Percentiles rank a stretch among this genome's conserved stretches.
These are phyloP conservation scores for Lycorma delicatula DNA, from an alignment of 1,140 invertebrate genomes.

Conservation along the genomic window DNA sequence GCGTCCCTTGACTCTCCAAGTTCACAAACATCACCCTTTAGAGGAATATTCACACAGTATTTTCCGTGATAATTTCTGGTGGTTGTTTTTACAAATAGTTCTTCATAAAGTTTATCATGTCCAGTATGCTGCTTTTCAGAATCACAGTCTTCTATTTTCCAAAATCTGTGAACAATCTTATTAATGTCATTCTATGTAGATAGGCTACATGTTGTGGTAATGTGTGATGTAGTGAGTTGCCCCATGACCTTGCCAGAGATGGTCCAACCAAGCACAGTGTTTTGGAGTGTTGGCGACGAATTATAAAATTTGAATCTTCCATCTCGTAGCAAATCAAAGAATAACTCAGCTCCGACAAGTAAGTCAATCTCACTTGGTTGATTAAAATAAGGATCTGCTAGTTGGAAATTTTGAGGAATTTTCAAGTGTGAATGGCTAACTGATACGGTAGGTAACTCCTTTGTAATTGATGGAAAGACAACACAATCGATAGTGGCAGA, in stretches of 20 bases:
- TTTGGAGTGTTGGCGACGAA: neutral
- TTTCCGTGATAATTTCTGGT: neutral
- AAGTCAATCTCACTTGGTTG: constrained; percentile 20
- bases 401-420: constrained; percentile 14
- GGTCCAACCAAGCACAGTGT: neutral
- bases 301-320: neutral
- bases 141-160: neutral
- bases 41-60: constrained; percentile 16
- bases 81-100: neutral
- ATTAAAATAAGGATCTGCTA: constrained; percentile 18
- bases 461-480: constrained; percentile 17
- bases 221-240: neutral
- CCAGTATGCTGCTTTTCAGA: neutral
- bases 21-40: neutral
- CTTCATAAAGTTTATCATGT: neutral
- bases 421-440: constrained; percentile 7
- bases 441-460: constrained; percentile 15
- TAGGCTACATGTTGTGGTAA: neutral
- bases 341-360: constrained; percentile 11
- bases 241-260: neutral
- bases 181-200: neutral
- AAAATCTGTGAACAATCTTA: neutral
- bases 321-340: neutral
- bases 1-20: constrained; percentile 6
- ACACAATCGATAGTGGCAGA: constrained; percentile 15